Evolutionary conservation across 2,797 vertebrate genomes (phyloP), one percentile per base, ranked within the genome.

Genomic region (Characodon lateralis): DNA sequence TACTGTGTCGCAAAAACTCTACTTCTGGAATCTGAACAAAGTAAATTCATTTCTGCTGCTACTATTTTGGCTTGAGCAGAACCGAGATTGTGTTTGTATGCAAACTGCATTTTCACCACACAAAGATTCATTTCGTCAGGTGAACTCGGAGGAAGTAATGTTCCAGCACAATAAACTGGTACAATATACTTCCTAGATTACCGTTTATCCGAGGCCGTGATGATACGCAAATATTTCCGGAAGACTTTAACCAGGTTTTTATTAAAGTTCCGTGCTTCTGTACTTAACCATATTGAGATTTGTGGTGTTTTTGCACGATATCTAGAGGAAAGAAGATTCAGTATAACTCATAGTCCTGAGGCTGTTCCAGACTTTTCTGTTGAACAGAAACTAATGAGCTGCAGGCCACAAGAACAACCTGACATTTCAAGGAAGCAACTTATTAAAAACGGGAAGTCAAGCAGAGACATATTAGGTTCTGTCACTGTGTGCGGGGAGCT

Each of bases 381-480:
- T 63, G 14, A 39, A 41, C 39, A 41, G 18, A 24, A 66, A 0
- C 28, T 65, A 24, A 48, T 83, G 6, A 26, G 5, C 12, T 55
- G 5, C 65, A 43, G 20, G 9, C 10, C 35, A 5, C 76, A 22
- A 35, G 8, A 59, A 24, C 66, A 70, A 26, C 72, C 16, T 71
- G 20, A 0, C 24, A n/a, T 61, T 84, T 89, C 91, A 85, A 91
- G 93, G 93, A 93, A 94, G 90, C 77, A 16, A 22, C 56, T 55
- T 71, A 41, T n/a, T 79, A 81, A 83, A 90, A 93, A 85, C 53
- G 77, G 92, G 92, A 94, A 94, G 91, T 93, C 28, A 48, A 43
- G 43, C 16, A 72, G 28, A 74, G 55, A 20, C 43, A 12, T n/a
- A 20, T 1, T 53, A 4, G 48, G 20, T 26, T 66, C 18, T 0